A percentile compares a stretch with the other conserved stretches of the same genome.
Conservation (phyloP, 2,113 vertebrate species). For the Felis catus region DNA sequence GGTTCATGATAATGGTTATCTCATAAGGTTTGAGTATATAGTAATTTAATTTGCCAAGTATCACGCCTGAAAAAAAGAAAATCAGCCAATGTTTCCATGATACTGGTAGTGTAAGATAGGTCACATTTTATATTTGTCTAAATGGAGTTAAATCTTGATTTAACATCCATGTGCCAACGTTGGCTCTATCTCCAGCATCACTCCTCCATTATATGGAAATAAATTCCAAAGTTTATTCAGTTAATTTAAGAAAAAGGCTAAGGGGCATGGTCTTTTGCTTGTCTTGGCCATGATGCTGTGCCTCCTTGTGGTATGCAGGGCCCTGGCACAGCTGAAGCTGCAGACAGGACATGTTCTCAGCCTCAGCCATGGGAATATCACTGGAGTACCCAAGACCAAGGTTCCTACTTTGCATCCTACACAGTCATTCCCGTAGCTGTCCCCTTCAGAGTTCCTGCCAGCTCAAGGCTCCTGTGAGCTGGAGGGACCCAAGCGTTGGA, state of each 20-base stretch:
- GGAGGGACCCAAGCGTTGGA: neutral
- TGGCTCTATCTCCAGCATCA: neutral
- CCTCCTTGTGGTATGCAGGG: neutral
- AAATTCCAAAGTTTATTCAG: neutral
- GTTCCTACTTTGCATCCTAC: neutral
- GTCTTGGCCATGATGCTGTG: neutral
- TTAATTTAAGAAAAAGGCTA: neutral
- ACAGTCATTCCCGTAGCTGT: neutral
- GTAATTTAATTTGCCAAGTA: neutral
- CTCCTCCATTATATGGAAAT: neutral
- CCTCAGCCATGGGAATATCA: neutral
- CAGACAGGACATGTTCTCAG: neutral
- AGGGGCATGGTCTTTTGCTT: neutral
- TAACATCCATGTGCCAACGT: neutral
- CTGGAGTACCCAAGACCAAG: neutral
- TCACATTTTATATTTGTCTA: constrained; percentile 11
- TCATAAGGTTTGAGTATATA: neutral
- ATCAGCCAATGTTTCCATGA: neutral
- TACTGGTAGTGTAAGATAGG: neutral
- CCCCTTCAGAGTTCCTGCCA: neutral
- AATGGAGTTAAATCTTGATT: constrained; percentile 12
- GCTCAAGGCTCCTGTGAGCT: neutral
- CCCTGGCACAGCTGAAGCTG: neutral
- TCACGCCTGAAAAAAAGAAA: neutral
- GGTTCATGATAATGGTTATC: neutral